Evolutionary conservation across 2,797 vertebrate genomes (phyloP), one percentile per base, ranked within the genome.

Genomic region (Eulemur albifrons): DNA sequence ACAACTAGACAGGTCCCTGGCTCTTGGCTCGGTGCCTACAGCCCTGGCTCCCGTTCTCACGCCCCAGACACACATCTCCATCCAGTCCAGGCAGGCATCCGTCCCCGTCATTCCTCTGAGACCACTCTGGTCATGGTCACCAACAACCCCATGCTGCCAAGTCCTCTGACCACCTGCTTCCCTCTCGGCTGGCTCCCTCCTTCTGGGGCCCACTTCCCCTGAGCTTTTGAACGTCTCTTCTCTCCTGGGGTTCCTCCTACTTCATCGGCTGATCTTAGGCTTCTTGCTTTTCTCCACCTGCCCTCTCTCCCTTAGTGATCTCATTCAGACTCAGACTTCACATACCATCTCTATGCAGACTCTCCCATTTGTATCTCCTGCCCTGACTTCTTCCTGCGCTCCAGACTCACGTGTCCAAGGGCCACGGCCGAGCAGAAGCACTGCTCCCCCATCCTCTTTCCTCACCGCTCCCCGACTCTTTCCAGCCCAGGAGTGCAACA

Each of bases 161-260:
- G 81, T 40, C 86, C 63, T 32, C 0, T 0, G 48, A 11, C 93
- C 40, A 81, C 17, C 57, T 84, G 84, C 94, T 40, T 69, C 15
- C 92, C 32, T 90, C 87, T 73, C 57, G 85, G 91, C 35, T 72
- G 65, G 54, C 89, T 30, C 21, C 65, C 13, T 32, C 25, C 79
- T 57, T 21, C 59, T 0, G 0, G 82, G 54, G 23, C 50, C n/a
- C 23, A 25, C 54, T 15, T 20, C 35, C 25, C 13, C 0, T 1
- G 18, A 27, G n/a, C 38, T 38, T 70, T 72, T 13, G 52, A 35
- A 17, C 59, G 61, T 38, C 13, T 18, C 12, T 21, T 76, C 50
- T 79, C 72, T 40, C 67, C 69, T 18, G 80, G 52, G 63, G 17
- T 35, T 80, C 35, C 23, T 75, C 18, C 32, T 50, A 32, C 61